Conservation (phyloP, 2,113 vertebrate species). For the Strix aluco region DNA sequence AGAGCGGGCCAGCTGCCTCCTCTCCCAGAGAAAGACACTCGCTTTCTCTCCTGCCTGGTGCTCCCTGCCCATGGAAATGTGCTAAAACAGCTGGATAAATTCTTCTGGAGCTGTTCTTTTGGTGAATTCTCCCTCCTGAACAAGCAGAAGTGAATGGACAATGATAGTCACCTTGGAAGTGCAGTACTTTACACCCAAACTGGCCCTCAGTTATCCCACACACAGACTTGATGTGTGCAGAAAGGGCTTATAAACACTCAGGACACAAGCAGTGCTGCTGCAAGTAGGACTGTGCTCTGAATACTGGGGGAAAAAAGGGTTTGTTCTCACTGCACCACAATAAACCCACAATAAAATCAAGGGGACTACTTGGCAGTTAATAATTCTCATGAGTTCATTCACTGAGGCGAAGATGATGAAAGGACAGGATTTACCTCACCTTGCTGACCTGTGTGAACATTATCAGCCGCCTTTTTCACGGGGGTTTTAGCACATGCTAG, state of each 20-base stretch:
- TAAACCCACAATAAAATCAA: not conserved
- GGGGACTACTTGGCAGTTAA: not conserved
- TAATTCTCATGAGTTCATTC: not conserved
- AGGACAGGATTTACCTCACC: not conserved
- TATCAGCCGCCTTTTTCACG: not conserved
- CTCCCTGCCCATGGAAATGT: not conserved
- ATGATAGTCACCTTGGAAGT: fast-evolving
- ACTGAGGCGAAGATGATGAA: not conserved
- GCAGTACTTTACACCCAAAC: not conserved
- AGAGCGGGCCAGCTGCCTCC: not conserved
- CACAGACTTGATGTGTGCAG: not conserved
- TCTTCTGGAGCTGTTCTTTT: fast-evolving
- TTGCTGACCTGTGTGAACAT: not conserved
- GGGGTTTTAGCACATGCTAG: not conserved
- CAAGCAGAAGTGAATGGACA: not conserved
- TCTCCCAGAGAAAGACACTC: not conserved
- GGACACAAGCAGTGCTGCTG: not conserved
- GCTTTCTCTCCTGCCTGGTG: not conserved
- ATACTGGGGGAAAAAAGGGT: not conserved
- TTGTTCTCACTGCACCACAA: not conserved
- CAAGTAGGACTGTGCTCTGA: not conserved
- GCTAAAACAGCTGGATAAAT: no score
- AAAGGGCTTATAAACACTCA: not conserved
- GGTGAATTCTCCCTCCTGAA: fast-evolving
- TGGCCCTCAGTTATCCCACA: not conserved